A percentile compares a stretch with the other conserved stretches of the same genome.
These are phyloP conservation scores for Cheilosia vulpina DNA, from an alignment of 2,888 invertebrate genomes.

Conservation along the genomic window DNA sequence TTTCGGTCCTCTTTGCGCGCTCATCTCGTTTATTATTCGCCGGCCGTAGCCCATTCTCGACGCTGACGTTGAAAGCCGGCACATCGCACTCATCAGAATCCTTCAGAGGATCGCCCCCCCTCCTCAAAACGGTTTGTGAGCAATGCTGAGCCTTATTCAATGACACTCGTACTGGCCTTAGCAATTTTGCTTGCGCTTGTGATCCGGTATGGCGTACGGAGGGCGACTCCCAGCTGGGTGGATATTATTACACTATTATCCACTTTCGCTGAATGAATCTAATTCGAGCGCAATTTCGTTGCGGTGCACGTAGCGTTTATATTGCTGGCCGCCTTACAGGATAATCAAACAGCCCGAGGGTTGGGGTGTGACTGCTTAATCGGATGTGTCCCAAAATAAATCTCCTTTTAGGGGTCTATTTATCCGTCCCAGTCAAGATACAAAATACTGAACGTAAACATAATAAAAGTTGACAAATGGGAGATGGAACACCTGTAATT, in stretches of 20 bases:
- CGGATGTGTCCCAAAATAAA: slow-evolving; percentile 28
- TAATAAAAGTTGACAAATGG: slow-evolving; percentile 40
- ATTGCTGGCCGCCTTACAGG: neutral
- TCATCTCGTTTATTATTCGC: slow-evolving; percentile 58
- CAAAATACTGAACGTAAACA: slow-evolving; percentile 5
- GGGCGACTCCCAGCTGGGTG: neutral
- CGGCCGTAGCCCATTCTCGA: slow-evolving; percentile 29
- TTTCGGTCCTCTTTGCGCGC: slow-evolving; percentile 27
- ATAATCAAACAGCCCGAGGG: neutral
- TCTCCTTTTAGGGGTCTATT: slow-evolving; percentile 16
- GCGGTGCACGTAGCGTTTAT: slow-evolving; percentile 46
- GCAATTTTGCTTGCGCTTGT: slow-evolving; percentile 8
- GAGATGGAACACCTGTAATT: slow-evolving; percentile 32
- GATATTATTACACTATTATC: slow-evolving; percentile 69
- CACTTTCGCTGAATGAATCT: slow-evolving; percentile 67
- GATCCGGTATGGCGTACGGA: neutral
- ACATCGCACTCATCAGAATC: slow-evolving; percentile 67
- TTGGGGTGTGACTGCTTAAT: neutral
- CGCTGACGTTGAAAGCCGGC: slow-evolving; percentile 35
- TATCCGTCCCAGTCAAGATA: neutral
- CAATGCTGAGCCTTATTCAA: slow-evolving; percentile 51
- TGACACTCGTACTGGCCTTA: slow-evolving; percentile 36
- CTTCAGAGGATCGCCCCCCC: slow-evolving; percentile 42
- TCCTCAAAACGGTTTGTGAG: slow-evolving; percentile 2
- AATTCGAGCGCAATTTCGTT: slow-evolving; percentile 58